These are phyloP conservation scores for Lytechinus variegatus DNA, from an alignment of 35 echinoderm and acorn worm genomes.

Conservation along the genomic window DNA sequence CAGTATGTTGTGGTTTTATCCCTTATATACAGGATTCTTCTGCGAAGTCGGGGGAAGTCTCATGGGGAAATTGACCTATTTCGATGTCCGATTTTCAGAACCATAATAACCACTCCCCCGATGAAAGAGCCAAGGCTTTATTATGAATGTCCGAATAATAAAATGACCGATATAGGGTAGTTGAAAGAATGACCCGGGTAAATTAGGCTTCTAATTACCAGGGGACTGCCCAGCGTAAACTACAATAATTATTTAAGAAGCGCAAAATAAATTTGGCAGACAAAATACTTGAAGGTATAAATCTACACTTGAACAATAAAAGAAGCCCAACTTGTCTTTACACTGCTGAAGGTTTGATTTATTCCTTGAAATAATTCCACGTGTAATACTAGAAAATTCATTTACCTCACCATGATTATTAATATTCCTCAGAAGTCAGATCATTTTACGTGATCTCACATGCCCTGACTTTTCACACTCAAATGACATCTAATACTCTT, in stretches of 20 bases:
- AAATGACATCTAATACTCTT: not conserved
- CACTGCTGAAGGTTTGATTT: not conserved
- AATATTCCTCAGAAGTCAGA: not conserved
- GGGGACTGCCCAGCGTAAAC: not conserved
- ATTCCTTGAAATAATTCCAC: not conserved
- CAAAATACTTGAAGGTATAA: not conserved
- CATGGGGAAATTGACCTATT: conserved; percentile 17
- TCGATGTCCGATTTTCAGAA: conserved; percentile 24
- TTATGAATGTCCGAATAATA: not conserved
- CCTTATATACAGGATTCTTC: not conserved
- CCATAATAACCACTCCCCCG: conserved; percentile 22
- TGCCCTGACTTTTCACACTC: not conserved
- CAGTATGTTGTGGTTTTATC: not conserved
- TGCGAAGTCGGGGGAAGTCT: not conserved
- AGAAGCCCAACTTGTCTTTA: not conserved
- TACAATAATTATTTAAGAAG: not conserved
- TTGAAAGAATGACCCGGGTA: not conserved
- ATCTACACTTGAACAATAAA: not conserved
- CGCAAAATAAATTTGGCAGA: not conserved
- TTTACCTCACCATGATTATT: not conserved
- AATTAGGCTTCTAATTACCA: not conserved
- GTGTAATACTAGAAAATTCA: not conserved
- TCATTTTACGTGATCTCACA: not conserved
- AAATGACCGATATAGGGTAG: not conserved
- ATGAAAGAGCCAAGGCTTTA: conserved; percentile 8